Evolutionary conservation across 2,113 vertebrate genomes (phyloP).

Genomic region (Lontra canadensis): DNA sequence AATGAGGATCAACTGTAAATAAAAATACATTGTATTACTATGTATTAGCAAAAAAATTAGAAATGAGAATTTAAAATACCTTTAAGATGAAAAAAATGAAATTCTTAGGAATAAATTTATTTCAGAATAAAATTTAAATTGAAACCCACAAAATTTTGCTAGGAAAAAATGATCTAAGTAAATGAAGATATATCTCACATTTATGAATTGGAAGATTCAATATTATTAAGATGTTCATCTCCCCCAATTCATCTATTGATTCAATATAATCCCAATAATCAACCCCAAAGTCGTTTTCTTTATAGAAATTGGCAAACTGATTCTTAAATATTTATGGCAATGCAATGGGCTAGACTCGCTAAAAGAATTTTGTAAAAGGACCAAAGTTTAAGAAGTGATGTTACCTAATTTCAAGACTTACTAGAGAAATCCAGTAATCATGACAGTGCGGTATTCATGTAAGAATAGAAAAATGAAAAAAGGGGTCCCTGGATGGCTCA

Average conservation of each 20-base stretch:
- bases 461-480: no score
- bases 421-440: background rate
- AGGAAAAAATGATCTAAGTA: background rate
- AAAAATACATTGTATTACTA: background rate
- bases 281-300: background rate
- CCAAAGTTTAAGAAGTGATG: background rate
- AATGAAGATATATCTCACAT: background rate
- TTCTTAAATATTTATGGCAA: constrained; percentile 4
- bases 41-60: background rate
- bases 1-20: background rate
- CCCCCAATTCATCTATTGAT: background rate
- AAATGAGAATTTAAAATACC: background rate
- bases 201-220: background rate
- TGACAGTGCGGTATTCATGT: background rate
- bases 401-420: background rate
- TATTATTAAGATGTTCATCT: background rate
- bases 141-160: background rate
- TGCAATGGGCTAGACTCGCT: background rate
- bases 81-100: background rate
- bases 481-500: no score
- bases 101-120: background rate
- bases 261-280: background rate
- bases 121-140: background rate
- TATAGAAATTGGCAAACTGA: background rate
- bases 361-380: constrained; percentile 24